Percentiles rank a stretch among this genome's conserved stretches.
phyloP scores from a whole-genome alignment of 64 coral and sea anemone genomes.

The Actinia tenebrosa region DNA sequence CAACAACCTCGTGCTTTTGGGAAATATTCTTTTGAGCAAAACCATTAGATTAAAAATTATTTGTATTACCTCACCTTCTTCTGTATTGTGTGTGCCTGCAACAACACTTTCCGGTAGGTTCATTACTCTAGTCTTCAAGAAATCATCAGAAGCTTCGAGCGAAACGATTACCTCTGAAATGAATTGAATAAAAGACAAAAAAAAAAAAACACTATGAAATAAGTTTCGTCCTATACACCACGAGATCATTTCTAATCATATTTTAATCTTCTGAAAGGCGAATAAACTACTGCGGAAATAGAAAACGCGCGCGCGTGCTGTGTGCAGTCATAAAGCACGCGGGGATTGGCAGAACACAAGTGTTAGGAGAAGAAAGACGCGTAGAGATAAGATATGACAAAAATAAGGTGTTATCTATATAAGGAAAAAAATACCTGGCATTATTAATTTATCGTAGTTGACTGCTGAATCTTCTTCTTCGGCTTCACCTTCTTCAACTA shows the following conservation, averaged over 20 bases:
- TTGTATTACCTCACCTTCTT: slow-evolving; percentile 58
- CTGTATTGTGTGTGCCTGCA: slow-evolving; percentile 95
- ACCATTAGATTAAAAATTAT: background rate
- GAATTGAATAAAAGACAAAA: background rate
- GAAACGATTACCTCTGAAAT: slow-evolving; percentile 81
- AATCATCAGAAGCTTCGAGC: slow-evolving; percentile 85
- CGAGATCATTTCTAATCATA: too few species aligned
- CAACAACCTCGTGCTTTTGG: too few species aligned
- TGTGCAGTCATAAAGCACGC: too few species aligned
- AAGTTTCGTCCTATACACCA: too few species aligned
- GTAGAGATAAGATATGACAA: too few species aligned
- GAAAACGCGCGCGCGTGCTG: too few species aligned
- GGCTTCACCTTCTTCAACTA: slow-evolving; percentile 87
- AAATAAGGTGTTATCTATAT: background rate
- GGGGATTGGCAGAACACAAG: too few species aligned
- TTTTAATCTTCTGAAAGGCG: too few species aligned
- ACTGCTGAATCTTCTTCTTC: slow-evolving; percentile 73
- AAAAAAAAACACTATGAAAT: background rate
- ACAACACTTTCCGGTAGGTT: slow-evolving; percentile 96
- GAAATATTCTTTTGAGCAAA: too few species aligned
- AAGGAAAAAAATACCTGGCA: slow-evolving; percentile 63
- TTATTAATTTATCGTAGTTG: slow-evolving; percentile 85
- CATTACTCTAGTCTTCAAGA: slow-evolving; percentile 94
- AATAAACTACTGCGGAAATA: too few species aligned
- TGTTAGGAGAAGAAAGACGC: too few species aligned